Conservation (phyloP, 2,113 vertebrate species). For the Formicarius rufipectus region DNA sequence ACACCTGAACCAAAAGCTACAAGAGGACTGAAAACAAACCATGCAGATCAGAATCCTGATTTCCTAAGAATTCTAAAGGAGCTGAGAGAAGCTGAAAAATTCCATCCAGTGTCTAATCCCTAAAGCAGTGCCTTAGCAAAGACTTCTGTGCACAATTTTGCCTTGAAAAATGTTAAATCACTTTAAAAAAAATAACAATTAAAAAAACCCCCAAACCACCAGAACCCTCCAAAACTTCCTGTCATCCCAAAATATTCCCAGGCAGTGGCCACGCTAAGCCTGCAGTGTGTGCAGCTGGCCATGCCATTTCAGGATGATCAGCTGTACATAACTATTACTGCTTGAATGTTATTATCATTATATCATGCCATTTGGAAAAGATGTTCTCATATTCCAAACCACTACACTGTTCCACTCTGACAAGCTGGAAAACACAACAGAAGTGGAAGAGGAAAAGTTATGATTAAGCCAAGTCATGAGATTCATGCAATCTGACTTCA, state of each 20-base stretch:
- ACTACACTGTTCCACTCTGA: background rate
- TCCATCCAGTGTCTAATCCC: background rate
- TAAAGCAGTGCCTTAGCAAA: background rate
- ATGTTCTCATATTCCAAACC: background rate
- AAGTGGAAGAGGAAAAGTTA: background rate
- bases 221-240: background rate
- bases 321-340: background rate
- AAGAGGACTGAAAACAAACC: background rate
- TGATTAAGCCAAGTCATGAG: background rate
- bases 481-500: background rate
- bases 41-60: background rate
- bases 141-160: background rate
- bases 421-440: background rate
- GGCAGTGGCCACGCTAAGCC: background rate
- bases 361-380: background rate
- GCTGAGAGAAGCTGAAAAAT: background rate
- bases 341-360: background rate
- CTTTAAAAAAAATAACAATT: background rate
- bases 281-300: background rate
- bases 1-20: accelerated
- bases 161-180: background rate
- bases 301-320: background rate
- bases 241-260: background rate
- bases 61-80: background rate
- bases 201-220: too few species aligned